These are phyloP conservation scores for Anorthoa munda DNA, from an alignment of 2,888 invertebrate species.

Conservation along the genomic window DNA sequence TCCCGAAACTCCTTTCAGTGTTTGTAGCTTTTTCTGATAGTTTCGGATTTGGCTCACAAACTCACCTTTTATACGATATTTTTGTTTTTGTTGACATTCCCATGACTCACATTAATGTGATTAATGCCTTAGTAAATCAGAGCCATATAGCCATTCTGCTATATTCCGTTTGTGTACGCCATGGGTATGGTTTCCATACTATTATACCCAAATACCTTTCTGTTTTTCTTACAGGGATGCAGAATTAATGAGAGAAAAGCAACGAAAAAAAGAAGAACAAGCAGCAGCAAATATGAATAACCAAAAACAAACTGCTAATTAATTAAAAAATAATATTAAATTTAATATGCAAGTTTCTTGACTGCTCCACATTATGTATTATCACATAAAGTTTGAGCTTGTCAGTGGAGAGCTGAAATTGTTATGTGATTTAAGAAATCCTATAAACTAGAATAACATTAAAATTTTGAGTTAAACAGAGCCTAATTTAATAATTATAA, in stretches of 20 bases:
- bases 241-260: constrained; percentile 97
- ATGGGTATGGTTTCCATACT: too few relatives aligned
- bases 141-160: too few relatives aligned
- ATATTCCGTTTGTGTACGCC: too few relatives aligned
- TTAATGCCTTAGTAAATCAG: too few relatives aligned
- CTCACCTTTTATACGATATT: too few relatives aligned
- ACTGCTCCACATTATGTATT: constrained; percentile 74
- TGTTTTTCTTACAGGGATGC: constrained; percentile 93
- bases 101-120: too few relatives aligned
- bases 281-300: constrained; percentile 69
- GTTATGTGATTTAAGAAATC: constrained; percentile 81
- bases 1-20: too few relatives aligned
- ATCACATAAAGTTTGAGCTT: constrained; percentile 77
- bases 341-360: constrained; percentile 62
- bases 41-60: too few relatives aligned
- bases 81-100: too few relatives aligned
- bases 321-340: constrained; percentile 71
- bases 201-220: not conserved
- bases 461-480: constrained; percentile 75
- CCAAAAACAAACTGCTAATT: constrained; percentile 83
- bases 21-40: too few relatives aligned
- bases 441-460: constrained; percentile 75
- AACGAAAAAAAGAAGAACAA: constrained; percentile 94
- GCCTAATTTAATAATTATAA: constrained; percentile 77
- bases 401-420: constrained; percentile 76